Evolutionary conservation across 2,888 invertebrate genomes (phyloP).

Genomic region (Phyto melanocephala): DNA sequence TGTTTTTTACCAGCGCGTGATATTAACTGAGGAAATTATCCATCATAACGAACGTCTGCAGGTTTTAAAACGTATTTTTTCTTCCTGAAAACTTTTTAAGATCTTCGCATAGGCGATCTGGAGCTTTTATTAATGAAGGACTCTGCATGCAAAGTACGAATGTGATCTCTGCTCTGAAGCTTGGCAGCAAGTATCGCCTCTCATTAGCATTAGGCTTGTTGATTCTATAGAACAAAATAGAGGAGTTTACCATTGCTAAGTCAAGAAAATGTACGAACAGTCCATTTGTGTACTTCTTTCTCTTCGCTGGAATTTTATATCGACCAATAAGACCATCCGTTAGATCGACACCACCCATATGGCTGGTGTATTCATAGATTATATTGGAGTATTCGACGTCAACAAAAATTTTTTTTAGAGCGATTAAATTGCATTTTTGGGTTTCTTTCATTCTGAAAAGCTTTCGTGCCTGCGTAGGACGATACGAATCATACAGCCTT

Average conservation of each 20-base stretch:
- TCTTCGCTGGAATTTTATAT: slow-evolving; percentile 38
- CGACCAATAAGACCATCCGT: slow-evolving; percentile 32
- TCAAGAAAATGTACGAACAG: slow-evolving; percentile 55
- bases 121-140: slow-evolving; percentile 14
- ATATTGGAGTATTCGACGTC: slow-evolving; percentile 53
- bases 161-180: slow-evolving; percentile 39
- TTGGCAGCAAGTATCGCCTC: slow-evolving; percentile 39
- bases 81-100: neutral
- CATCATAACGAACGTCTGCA: slow-evolving; percentile 3
- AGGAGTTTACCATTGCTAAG: slow-evolving; percentile 54
- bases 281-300: slow-evolving; percentile 55
- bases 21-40: no score
- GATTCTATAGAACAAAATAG: slow-evolving; percentile 46
- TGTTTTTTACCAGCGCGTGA: no score
- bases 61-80: neutral
- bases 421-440: slow-evolving; percentile 53
- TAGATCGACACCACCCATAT: slow-evolving; percentile 4
- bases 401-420: slow-evolving; percentile 56
- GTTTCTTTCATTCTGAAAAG: no score
- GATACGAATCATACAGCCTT: no score
- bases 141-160: slow-evolving; percentile 36
- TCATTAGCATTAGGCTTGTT: neutral
- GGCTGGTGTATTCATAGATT: slow-evolving; percentile 10
- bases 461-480: no score
- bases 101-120: slow-evolving; percentile 28